Evolutionary conservation across 2,888 invertebrate species (phyloP).

Genomic region (Vesta saturnalis): DNA sequence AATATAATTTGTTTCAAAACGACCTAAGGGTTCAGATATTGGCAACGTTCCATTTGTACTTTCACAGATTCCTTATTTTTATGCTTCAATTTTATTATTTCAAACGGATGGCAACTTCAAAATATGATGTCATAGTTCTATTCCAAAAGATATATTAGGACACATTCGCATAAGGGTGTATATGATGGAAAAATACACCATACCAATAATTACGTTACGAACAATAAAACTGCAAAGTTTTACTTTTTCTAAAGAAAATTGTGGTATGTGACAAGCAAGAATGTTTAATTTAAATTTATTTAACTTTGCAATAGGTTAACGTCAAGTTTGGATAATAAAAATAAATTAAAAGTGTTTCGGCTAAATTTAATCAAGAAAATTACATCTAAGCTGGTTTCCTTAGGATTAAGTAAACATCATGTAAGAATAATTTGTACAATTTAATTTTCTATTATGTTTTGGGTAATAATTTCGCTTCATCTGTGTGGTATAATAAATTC

Average conservation of each 20-base stretch:
- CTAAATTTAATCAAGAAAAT: not conserved
- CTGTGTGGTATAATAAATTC: not conserved
- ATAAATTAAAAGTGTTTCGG: not conserved
- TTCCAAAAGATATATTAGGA: too few relatives aligned
- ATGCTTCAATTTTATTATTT: constrained; percentile 13
- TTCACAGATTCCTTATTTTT: constrained; percentile 21
- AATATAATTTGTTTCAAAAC: constrained; percentile 18
- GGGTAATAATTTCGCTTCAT: not conserved
- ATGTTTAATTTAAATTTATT: too few relatives aligned
- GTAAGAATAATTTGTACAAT: not conserved
- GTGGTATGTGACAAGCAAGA: too few relatives aligned
- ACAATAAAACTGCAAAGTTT: not conserved
- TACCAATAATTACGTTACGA: not conserved
- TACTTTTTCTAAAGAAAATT: too few relatives aligned
- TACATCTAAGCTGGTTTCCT: not conserved
- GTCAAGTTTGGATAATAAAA: not conserved
- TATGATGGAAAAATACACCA: not conserved
- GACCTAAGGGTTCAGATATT: constrained; percentile 26
- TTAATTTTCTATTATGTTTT: not conserved
- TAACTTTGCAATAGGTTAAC: not conserved
- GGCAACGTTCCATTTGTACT: constrained; percentile 33
- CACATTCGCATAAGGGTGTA: too few relatives aligned
- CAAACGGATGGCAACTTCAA: not conserved
- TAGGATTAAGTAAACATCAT: not conserved
- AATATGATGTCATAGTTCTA: not conserved